Percentiles rank a stretch among this genome's conserved stretches.
These are phyloP conservation scores for Tipula confusa DNA, from an alignment of 2,888 invertebrate genomes.

Conservation along the genomic window DNA sequence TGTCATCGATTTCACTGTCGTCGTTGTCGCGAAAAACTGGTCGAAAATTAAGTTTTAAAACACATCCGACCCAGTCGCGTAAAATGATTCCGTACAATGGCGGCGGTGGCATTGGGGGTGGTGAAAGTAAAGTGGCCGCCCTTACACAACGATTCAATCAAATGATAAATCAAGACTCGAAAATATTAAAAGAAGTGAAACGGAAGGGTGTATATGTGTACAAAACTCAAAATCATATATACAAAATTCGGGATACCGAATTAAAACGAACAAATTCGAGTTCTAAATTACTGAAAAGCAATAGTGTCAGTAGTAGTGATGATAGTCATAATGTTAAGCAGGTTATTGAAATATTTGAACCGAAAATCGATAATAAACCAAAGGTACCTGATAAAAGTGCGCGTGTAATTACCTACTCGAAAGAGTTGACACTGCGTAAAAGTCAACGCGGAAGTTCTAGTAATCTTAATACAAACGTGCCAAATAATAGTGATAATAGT, in stretches of 20 bases:
- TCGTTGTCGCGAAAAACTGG: slow-evolving; percentile 26
- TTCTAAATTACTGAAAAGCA: slow-evolving; percentile 34
- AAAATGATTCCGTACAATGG: slow-evolving; percentile 41
- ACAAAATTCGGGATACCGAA: slow-evolving; percentile 46
- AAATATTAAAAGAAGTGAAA: slow-evolving; percentile 54
- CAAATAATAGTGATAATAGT: slow-evolving; percentile 30
- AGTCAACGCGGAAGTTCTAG: slow-evolving; percentile 31
- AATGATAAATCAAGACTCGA: slow-evolving; percentile 52
- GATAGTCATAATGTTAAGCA: slow-evolving; percentile 41
- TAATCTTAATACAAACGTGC: neutral
- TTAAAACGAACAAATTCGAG: slow-evolving; percentile 38
- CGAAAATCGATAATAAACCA: slow-evolving; percentile 44
- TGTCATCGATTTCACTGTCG: neutral
- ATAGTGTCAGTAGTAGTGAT: slow-evolving; percentile 32
- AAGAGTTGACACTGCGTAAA: slow-evolving; percentile 39
- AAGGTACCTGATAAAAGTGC: slow-evolving; percentile 44
- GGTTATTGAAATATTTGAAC: slow-evolving; percentile 47
- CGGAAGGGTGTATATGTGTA: slow-evolving; percentile 54
- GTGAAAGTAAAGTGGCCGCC: slow-evolving; percentile 59
- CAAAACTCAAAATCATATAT: slow-evolving; percentile 47
- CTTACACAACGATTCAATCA: slow-evolving; percentile 67
- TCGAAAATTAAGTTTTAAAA: slow-evolving; percentile 29
- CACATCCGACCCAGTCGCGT: slow-evolving; percentile 31
- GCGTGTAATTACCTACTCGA: slow-evolving; percentile 44
- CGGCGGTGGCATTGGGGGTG: slow-evolving; percentile 33